These are phyloP conservation scores for Solea solea DNA, from an alignment of 2,113 vertebrate species.

Conservation along the genomic window DNA sequence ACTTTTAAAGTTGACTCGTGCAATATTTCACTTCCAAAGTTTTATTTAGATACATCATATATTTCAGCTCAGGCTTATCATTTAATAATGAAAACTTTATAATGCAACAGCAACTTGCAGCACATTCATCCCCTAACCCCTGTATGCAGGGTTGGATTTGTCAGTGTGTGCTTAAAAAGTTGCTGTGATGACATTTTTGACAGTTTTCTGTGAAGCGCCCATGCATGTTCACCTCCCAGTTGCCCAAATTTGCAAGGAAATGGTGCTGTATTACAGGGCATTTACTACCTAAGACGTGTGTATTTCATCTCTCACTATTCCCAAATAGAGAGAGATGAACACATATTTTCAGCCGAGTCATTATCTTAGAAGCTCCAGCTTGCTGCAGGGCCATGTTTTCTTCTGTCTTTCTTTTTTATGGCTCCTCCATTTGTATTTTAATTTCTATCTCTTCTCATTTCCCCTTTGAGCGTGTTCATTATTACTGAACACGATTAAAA, in stretches of 20 bases:
- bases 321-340: constrained; percentile 2
- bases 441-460: constrained; percentile 42
- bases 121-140: too few relatives aligned
- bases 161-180: constrained; percentile 27
- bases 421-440: constrained; percentile 42
- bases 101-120: too few relatives aligned
- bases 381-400: constrained; percentile 45
- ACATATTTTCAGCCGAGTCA: constrained; percentile 57
- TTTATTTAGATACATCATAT: too few relatives aligned
- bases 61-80: too few relatives aligned
- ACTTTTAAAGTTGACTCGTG: background rate
- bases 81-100: too few relatives aligned
- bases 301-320: constrained; percentile 20
- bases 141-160: constrained; percentile 17
- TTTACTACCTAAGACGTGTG: constrained; percentile 46
- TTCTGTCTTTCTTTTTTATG: constrained; percentile 14
- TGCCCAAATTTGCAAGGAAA: constrained; percentile 40
- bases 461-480: constrained; percentile 56
- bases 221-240: constrained; percentile 7
- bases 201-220: constrained; percentile 26
- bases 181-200: constrained; percentile 25
- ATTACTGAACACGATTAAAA: constrained; percentile 47
- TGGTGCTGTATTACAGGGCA: constrained; percentile 34
- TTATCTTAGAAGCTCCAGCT: constrained; percentile 49
- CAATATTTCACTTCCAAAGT: too few relatives aligned